Evolutionary conservation across 2,797 vertebrate genomes (phyloP).

Genomic region (Tangara arthus): DNA sequence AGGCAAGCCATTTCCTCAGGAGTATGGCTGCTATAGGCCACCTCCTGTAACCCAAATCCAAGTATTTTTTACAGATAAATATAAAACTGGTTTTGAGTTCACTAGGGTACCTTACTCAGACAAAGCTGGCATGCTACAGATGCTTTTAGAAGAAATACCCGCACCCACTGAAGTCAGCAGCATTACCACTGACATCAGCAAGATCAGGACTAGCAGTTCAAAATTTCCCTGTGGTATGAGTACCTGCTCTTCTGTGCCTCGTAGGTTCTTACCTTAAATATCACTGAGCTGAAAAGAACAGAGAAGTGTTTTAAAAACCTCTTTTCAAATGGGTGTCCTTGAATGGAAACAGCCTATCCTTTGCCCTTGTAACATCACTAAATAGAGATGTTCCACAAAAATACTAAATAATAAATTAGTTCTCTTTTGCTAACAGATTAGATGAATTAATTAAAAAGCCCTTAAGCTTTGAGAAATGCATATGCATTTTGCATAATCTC

Average conservation of each 20-base stretch:
- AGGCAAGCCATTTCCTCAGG: not conserved
- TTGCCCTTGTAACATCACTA: not conserved
- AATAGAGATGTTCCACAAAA: not conserved
- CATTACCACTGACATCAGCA: not conserved
- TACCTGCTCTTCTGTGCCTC: not conserved
- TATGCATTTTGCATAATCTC: not conserved
- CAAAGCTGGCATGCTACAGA: not conserved
- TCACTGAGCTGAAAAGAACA: not conserved
- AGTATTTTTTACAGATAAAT: not conserved
- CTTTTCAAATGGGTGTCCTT: not conserved
- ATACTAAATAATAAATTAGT: not conserved
- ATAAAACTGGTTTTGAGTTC: not conserved
- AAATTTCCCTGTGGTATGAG: not conserved
- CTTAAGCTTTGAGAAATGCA: not conserved
- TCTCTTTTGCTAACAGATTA: not conserved
- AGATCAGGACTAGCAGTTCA: not conserved
- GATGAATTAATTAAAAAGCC: not conserved
- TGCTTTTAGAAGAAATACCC: not conserved
- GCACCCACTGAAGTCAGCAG: not conserved
- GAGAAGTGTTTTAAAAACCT: not conserved
- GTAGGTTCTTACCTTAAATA: not conserved
- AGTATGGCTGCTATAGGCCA: not conserved
- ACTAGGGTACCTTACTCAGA: not conserved
- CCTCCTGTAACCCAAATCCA: not conserved
- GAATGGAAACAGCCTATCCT: not conserved